Base-by-base conservation (phyloP, 1,140 invertebrate genomes). In the Drosophila quadrilineata region DNA sequence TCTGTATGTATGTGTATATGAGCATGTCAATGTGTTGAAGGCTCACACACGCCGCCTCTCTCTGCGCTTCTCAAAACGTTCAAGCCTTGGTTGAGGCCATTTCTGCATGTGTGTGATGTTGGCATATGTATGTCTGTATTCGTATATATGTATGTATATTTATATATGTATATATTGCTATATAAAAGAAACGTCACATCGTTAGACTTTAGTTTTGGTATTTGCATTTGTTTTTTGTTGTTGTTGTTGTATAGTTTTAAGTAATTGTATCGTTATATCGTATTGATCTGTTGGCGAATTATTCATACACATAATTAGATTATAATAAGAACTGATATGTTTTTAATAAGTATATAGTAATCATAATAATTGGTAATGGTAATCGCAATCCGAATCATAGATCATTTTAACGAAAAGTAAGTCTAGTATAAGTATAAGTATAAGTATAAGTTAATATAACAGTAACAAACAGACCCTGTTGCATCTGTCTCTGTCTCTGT, bases 1-100 rank as follows among this genome's bases (percentile, higher is more conserved):
- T 56, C 22, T 66, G 50, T 68, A 59, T 75, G 60, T 59, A 50
- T 58, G 73, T 73, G 56, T 76, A 72, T 76, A 76, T 71, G 76
- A 75, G 74, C 73, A 75, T 70, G 57, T 76, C 73, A 52, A 66
- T 71, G 70, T 73, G 49, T 62, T 50, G 35, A 76, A 76, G 73
- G 74, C 67, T 74, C 72, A 76, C 73, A 54, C 43, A 48, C 50
- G 38, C n/a, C 33, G 22, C 71, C 57, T 26, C 40, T 63, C 63
- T 48, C 26, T 21, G 49, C 46, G 64, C 49, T 64, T 73, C 70
- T 79, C 46, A 69, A n/a, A n/a, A 31, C 35, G 31, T 29, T 49
- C 5, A n/a, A n/a, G 41, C 24, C 14, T 53, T 43, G 45, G 45
- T 50, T 14, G 40, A 6, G 40, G 16, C 16, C 17, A 24, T 3